Evolutionary conservation across 2,888 invertebrate species (phyloP).

Genomic region (Octodonta nipae): DNA sequence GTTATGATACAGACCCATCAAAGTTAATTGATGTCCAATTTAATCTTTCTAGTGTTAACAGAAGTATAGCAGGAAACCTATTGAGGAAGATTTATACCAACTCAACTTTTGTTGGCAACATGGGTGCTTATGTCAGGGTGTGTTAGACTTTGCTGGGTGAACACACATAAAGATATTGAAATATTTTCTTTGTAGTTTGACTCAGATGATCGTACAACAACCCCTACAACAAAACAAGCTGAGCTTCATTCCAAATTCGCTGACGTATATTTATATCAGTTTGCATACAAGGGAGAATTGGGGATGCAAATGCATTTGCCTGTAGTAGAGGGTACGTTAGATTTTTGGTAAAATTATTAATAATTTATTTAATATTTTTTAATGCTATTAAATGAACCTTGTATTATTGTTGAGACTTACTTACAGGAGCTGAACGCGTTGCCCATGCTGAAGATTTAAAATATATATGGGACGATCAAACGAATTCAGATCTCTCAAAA

Average conservation of each 20-base stretch:
- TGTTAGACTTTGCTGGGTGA: background rate
- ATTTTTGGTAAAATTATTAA: no score
- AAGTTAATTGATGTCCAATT: conserved; percentile 5
- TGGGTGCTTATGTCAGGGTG: conserved; percentile 6
- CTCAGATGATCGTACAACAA: conserved; percentile 5
- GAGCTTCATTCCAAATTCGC: conserved; percentile 5
- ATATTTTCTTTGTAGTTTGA: background rate
- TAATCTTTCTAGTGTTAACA: conserved; percentile 7
- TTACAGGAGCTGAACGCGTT: conserved; percentile 7
- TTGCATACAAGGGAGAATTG: conserved; percentile 8
- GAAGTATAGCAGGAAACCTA: conserved; percentile 4
- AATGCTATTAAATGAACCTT: background rate
- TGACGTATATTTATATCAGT: conserved; percentile 9
- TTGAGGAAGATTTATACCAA: conserved; percentile 7
- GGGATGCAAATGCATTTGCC: conserved; percentile 3
- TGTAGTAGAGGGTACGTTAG: background rate
- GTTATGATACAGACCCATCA: conserved; percentile 5
- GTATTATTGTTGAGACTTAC: no score
- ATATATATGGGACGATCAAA: conserved; percentile 9
- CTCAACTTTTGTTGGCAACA: conserved; percentile 5
- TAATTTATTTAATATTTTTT: background rate
- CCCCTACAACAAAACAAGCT: conserved; percentile 6
- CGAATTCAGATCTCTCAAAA: conserved; percentile 4
- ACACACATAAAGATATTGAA: no score
- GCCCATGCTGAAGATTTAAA: conserved; percentile 10